Percentiles rank a stretch among this genome's conserved stretches.
These are phyloP conservation scores for Berghia stephanieae DNA, from an alignment of 1,140 invertebrate genomes.

Conservation along the genomic window DNA sequence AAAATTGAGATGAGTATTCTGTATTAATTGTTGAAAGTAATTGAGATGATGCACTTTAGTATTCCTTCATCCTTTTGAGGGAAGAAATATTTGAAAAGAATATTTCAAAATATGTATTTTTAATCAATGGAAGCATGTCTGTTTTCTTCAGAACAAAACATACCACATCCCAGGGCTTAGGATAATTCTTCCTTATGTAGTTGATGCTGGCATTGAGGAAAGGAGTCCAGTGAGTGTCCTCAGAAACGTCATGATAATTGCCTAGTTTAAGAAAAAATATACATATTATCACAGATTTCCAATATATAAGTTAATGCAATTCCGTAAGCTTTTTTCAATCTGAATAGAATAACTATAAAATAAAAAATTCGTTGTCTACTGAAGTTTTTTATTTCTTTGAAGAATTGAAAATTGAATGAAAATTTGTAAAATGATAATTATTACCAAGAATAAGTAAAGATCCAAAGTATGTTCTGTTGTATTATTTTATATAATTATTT, in stretches of 20 bases:
- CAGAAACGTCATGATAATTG: conserved; percentile 55
- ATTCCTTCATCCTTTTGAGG: no score
- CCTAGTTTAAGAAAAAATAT: no score
- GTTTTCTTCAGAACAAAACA: neutral
- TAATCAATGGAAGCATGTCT: conserved; percentile 21
- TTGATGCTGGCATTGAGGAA: conserved; percentile 62
- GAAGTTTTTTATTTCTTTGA: neutral
- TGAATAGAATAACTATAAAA: neutral
- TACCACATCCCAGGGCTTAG: conserved; percentile 58
- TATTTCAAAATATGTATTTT: no score
- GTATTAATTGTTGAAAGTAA: no score
- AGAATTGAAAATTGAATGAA: neutral
- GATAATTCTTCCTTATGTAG: conserved; percentile 57
- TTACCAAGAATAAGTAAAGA: neutral
- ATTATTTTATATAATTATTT: no score
- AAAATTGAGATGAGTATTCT: no score
- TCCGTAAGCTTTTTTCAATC: neutral
- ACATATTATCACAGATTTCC: conserved; percentile 33
- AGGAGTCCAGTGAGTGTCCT: conserved; percentile 62
- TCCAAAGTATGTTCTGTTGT: no score
- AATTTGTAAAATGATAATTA: neutral
- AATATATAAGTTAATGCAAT: neutral
- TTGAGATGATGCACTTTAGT: no score
- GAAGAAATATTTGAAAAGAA: no score
- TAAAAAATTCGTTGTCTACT: neutral